A percentile compares a stretch with the other conserved stretches of the same genome.
phyloP scores from a whole-genome alignment of 2,888 invertebrate genomes.

The Epirrhoe alternata region DNA sequence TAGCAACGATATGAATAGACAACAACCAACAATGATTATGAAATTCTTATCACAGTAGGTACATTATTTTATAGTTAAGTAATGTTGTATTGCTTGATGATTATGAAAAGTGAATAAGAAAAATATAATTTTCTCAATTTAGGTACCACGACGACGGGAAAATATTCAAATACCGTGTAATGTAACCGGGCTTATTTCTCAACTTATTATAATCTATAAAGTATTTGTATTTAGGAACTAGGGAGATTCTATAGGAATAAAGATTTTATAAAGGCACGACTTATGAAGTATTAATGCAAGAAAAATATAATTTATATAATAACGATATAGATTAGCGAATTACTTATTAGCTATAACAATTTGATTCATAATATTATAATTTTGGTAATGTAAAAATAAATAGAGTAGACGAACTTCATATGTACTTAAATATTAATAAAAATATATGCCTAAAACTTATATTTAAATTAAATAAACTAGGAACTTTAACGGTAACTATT shows the following conservation, averaged over 20 bases:
- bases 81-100: constrained; percentile 18
- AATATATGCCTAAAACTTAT: neutral
- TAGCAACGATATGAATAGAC: constrained; percentile 2
- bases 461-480: constrained; percentile 29
- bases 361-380: neutral
- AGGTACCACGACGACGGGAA: neutral
- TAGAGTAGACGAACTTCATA: neutral
- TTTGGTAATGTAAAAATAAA: neutral
- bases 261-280: constrained; percentile 25
- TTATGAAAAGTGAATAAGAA: constrained; percentile 8
- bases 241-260: constrained; percentile 30
- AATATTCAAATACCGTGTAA: neutral
- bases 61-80: constrained; percentile 31
- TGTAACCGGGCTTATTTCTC: neutral
- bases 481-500: constrained; percentile 40
- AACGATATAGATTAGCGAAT: no score
- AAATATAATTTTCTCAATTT: constrained; percentile 1
- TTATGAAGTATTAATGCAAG: neutral
- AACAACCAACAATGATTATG: constrained; percentile 49
- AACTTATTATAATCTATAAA: neutral
- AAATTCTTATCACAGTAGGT: constrained; percentile 58
- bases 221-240: constrained; percentile 45
- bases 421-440: neutral
- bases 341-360: neutral
- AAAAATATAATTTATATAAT: no score